These are phyloP conservation scores for Trissolcus basalis DNA, from an alignment of 1,140 invertebrate genomes.

Conservation along the genomic window DNA sequence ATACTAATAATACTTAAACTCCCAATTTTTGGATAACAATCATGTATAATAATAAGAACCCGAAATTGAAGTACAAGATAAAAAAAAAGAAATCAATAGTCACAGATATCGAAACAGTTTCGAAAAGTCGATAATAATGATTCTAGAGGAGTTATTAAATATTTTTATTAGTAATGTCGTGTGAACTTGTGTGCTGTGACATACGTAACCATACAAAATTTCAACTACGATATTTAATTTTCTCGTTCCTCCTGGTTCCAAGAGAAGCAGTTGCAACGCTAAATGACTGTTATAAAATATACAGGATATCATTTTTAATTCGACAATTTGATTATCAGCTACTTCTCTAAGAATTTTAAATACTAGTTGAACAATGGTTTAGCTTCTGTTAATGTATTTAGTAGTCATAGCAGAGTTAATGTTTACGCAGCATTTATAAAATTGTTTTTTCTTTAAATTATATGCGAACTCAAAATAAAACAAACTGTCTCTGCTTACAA, in stretches of 20 bases:
- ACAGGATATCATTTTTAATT: conserved; percentile 6
- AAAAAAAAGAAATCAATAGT: conserved; percentile 15
- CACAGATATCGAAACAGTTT: conserved; percentile 4
- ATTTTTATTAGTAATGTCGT: conserved; percentile 24
- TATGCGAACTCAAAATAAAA: background rate
- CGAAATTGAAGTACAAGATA: conserved; percentile 33
- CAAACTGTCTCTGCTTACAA: no score
- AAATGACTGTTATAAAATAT: conserved; percentile 17
- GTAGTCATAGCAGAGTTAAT: conserved; percentile 29
- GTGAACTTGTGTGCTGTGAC: conserved; percentile 26
- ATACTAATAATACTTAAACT: conserved; percentile 34
- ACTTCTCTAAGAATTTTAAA: conserved; percentile 32
- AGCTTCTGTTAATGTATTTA: conserved; percentile 25
- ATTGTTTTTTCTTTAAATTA: conserved; percentile 16
- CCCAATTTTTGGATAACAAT: conserved; percentile 33
- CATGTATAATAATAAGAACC: conserved; percentile 16
- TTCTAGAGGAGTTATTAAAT: conserved; percentile 10
- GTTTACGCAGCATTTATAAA: conserved; percentile 48
- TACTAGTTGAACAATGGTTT: conserved; percentile 30
- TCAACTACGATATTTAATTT: conserved; percentile 20
- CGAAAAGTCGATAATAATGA: conserved; percentile 12
- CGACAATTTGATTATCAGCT: conserved; percentile 2
- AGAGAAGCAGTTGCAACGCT: conserved; percentile 10
- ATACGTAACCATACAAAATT: conserved; percentile 12
- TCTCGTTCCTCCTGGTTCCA: conserved; percentile 15